phyloP scores from a whole-genome alignment of 2,113 vertebrate genomes.

The Hyla sarda region DNA sequence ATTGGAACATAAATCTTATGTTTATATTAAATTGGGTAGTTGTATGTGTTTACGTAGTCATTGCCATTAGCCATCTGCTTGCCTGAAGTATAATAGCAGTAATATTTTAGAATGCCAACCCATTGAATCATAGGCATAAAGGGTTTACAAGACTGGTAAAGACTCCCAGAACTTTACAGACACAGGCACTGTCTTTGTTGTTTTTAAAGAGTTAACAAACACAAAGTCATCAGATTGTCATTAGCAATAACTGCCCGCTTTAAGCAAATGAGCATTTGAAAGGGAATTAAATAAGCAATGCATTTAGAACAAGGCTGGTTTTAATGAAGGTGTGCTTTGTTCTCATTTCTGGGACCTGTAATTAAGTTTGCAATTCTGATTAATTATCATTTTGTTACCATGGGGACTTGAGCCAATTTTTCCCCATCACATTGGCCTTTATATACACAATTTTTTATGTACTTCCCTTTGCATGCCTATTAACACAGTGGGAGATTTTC shows the following conservation, averaged over 20 bases:
- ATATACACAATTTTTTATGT: not conserved
- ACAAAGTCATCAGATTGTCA: conserved; percentile 7
- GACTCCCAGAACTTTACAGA: not conserved
- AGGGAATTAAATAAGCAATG: conserved; percentile 55
- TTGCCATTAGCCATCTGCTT: too few relatives aligned
- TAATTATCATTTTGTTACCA: conserved; percentile 53
- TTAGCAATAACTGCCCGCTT: conserved; percentile 43
- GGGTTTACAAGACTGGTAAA: not conserved
- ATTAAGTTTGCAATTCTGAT: conserved; percentile 54
- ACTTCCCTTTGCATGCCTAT: not conserved
- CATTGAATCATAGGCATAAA: not conserved
- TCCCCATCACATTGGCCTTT: conserved; percentile 15
- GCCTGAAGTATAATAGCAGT: too few relatives aligned
- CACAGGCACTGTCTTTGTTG: not conserved
- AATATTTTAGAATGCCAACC: too few relatives aligned
- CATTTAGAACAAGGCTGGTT: conserved; percentile 53
- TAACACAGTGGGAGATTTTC: too few relatives aligned
- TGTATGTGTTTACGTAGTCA: too few relatives aligned
- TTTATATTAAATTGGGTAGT: too few relatives aligned
- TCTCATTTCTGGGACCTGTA: conserved; percentile 53
- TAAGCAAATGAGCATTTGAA: conserved; percentile 55
- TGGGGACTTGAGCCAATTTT: conserved; percentile 41
- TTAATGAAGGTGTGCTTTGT: conserved; percentile 55
- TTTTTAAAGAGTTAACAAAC: conserved; percentile 32
- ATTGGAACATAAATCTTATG: too few relatives aligned